Evolutionary conservation across 1,140 invertebrate genomes (phyloP).

Genomic region (Drosophila rufa): DNA sequence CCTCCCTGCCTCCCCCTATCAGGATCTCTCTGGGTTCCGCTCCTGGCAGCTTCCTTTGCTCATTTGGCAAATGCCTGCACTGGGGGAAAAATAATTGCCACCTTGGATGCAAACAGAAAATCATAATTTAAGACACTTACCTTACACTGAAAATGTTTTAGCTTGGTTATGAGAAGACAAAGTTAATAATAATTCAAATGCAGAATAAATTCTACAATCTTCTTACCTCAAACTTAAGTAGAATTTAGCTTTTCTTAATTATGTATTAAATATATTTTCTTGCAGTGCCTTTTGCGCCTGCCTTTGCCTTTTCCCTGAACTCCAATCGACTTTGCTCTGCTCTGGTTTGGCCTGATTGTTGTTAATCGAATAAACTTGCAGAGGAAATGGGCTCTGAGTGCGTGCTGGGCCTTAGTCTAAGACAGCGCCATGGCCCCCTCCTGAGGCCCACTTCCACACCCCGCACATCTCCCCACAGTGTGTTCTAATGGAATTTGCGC

Average conservation of each 20-base stretch:
- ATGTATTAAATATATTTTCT: background rate
- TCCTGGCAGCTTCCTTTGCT: constrained; percentile 43
- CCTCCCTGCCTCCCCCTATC: constrained; percentile 9
- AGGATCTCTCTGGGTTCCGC: constrained; percentile 1
- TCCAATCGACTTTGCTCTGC: constrained; percentile 46
- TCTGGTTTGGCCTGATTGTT: constrained; percentile 55
- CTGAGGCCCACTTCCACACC: background rate
- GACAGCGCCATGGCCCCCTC: constrained; percentile 9
- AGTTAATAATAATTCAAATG: too few relatives aligned
- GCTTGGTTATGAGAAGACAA: too few relatives aligned
- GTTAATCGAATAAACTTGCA: constrained; percentile 80
- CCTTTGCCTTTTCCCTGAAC: constrained; percentile 21
- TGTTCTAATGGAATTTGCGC: constrained; percentile 75
- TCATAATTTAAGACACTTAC: constrained; percentile 27
- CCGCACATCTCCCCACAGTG: constrained; percentile 8
- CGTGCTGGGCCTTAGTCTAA: constrained; percentile 54
- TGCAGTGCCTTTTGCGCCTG: background rate
- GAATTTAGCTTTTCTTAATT: background rate
- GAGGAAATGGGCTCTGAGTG: constrained; percentile 71
- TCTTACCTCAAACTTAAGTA: too few relatives aligned
- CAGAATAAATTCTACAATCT: too few relatives aligned
- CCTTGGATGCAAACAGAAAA: constrained; percentile 40
- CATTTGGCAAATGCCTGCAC: constrained; percentile 45
- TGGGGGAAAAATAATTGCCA: constrained; percentile 37
- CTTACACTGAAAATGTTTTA: constrained; percentile 8